These are phyloP conservation scores for Pollimyrus isidori DNA, from an alignment of 2,113 vertebrate genomes.

Conservation along the genomic window DNA sequence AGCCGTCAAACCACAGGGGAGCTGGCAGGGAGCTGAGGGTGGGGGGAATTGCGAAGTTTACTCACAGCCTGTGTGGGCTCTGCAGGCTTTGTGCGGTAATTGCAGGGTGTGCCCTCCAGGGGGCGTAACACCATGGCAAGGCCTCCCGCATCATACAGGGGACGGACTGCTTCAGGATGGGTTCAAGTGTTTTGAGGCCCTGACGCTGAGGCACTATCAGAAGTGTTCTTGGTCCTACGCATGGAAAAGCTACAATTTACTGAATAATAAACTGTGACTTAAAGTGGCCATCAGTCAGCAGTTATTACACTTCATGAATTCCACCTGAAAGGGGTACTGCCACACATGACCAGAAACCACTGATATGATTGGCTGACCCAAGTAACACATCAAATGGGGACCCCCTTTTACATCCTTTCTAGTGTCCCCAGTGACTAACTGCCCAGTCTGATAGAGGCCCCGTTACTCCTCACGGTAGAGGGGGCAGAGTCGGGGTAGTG, in stretches of 20 bases:
- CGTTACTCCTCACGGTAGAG: neutral
- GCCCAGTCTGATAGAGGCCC: neutral
- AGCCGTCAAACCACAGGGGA: neutral
- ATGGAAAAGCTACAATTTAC: neutral
- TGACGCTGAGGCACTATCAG: neutral
- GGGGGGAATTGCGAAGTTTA: neutral
- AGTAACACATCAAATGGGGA: neutral
- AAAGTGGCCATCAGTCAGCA: neutral
- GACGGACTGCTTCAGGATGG: neutral
- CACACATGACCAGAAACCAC: neutral
- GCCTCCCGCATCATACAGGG: neutral
- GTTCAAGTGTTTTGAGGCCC: neutral
- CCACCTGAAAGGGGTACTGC: neutral
- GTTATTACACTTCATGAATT: neutral
- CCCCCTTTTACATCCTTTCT: neutral
- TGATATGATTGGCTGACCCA: neutral
- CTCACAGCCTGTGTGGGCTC: constrained; percentile 5
- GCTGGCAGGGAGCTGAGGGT: neutral
- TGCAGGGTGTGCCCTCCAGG: neutral
- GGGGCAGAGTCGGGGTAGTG: neutral
- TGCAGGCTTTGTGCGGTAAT: neutral
- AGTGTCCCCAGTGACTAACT: neutral
- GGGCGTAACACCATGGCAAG: neutral
- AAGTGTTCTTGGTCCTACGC: neutral
- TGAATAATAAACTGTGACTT: neutral